Evolutionary conservation across 2,113 vertebrate species (phyloP), one percentile per base, ranked within the genome.

Genomic region (Poicephalus meyeri): DNA sequence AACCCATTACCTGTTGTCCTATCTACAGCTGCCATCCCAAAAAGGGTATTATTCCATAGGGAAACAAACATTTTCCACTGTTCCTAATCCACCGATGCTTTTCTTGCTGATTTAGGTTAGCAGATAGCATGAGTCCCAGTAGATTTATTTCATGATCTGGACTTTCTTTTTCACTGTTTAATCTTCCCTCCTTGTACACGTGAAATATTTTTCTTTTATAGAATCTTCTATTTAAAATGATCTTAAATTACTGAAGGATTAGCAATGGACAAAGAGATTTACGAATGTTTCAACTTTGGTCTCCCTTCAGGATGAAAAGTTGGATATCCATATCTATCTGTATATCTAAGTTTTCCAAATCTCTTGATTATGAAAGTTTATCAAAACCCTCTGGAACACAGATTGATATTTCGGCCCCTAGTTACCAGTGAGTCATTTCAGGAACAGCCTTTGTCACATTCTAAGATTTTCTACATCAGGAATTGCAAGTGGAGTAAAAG

Each of bases 1-100:
- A 58, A 35, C 33, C 33, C 4, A 0, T 58, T 58, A 58, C 21
- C 21, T 9, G 6, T 35, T n/a, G 33, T 58, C 13, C 56, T 28
- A 0, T 2, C 13, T 18, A 4, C 24, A 47, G 68, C 53, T 29
- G 20, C 72, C 49, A 44, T 7, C 28, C n/a, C 46, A 6, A 52
- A 76, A 41, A 3, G 7, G 21, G 2, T 7, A 2, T 50, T 23
- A 42, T 20, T 76, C 13, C 63, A 56, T 0, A 42, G 17, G 6
- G 23, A 16, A 10, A 78, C 35, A 88, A 63, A 7, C 5, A 46
- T 35, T 58, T 68, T 17, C 33, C n/a, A 33, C 11, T 42, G 39
- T 64, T 44, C 42, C 37, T 31, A 46, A 77, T 26, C 28, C 25
- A 41, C 16, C 13, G 13, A 12, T 18, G 17, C 16, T 49, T 39